Evolutionary conservation across 2,113 vertebrate genomes (phyloP).

Genomic region (Phalacrocorax brasilianus): DNA sequence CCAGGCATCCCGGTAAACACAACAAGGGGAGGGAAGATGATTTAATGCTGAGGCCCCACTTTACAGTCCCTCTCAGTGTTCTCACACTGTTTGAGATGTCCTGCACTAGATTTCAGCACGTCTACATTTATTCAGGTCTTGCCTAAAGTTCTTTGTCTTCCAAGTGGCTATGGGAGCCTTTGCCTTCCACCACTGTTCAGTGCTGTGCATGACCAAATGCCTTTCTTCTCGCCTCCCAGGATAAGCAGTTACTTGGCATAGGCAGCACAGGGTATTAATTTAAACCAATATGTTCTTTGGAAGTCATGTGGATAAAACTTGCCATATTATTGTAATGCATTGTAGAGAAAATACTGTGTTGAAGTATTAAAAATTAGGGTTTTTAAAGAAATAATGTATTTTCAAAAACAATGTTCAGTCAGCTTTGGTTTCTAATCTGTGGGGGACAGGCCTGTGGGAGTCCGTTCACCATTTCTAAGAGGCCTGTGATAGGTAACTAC

Average conservation of each 20-base stretch:
- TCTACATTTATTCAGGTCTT: not conserved
- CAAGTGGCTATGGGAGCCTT: not conserved
- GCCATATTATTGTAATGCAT: not conserved
- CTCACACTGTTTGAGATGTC: not conserved
- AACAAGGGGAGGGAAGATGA: not conserved
- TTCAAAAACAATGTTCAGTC: not conserved
- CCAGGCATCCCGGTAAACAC: not conserved
- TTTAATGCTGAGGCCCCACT: not conserved
- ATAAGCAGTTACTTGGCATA: not conserved
- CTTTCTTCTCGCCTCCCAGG: not conserved
- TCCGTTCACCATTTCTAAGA: not conserved
- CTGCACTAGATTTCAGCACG: not conserved
- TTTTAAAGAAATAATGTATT: not conserved
- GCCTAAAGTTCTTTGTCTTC: not conserved
- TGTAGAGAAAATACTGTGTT: not conserved
- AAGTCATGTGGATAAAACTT: not conserved
- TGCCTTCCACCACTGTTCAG: not conserved
- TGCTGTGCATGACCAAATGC: not conserved
- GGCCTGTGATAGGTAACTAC: not conserved
- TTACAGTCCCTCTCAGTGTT: not conserved
- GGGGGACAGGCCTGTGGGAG: not conserved
- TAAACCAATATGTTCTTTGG: not conserved
- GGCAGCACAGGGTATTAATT: not conserved
- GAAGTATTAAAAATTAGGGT: not conserved
- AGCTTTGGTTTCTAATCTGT: not conserved